Conservation (phyloP, 2,113 vertebrate genomes). For the Scatophagus argus region DNA sequence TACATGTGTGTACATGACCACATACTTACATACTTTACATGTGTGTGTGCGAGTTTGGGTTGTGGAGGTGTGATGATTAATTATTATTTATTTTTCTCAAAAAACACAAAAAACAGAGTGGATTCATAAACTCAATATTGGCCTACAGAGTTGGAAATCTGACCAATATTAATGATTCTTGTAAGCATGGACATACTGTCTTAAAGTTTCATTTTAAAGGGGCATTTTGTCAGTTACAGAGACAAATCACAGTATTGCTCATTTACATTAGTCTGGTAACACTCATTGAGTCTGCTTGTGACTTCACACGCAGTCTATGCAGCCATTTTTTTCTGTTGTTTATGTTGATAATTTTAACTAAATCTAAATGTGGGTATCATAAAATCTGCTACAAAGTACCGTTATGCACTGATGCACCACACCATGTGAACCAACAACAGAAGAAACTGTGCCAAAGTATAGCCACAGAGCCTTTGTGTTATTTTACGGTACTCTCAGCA, state of each 20-base stretch:
- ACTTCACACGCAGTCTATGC: too few relatives aligned
- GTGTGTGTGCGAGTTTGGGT: not conserved
- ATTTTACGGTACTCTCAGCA: constrained; percentile 19
- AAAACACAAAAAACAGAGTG: too few relatives aligned
- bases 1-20: constrained; percentile 35
- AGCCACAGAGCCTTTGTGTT: constrained; percentile 23
- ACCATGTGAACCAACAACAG: not conserved
- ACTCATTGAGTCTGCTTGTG: not conserved
- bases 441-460: constrained; percentile 20
- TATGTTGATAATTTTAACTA: not conserved
- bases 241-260: not conserved
- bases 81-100: too few relatives aligned
- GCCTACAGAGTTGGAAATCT: not conserved
- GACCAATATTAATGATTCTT: not conserved
- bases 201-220: not conserved
- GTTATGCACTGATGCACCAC: constrained; percentile 13
- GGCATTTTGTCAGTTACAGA: not conserved
- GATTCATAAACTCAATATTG: too few relatives aligned
- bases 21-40: not conserved
- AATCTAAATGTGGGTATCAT: not conserved
- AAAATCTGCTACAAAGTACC: not conserved
- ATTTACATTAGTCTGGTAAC: not conserved
- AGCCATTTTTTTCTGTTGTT: too few relatives aligned
- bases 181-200: not conserved
- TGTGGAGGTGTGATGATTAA: not conserved